Evolutionary conservation across 2,113 vertebrate genomes (phyloP), one percentile per base, ranked within the genome.

Genomic region (Catharus minimus): DNA sequence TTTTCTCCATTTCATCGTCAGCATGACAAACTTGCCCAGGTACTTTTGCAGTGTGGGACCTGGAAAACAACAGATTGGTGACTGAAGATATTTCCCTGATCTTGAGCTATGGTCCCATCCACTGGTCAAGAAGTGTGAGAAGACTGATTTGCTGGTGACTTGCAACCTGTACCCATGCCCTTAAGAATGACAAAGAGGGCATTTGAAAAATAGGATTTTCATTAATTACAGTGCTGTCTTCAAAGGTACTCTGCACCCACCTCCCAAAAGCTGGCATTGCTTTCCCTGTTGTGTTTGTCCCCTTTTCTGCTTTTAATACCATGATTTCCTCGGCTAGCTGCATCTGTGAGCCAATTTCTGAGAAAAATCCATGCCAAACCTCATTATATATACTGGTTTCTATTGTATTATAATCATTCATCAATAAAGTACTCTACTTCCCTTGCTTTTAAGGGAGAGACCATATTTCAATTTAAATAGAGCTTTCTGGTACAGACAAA

Each of bases 161-260:
- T 61, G 20, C 9, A 64, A 4, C 18, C 28, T 17, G 7, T 33
- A 28, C 0, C 3, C 1, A 0, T 41, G 19, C 13, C 62, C 33
- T 47, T 57, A 55, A 33, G 21, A 65, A 61, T 13, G 32, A 46
- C 46, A 68, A 52, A 78, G 33, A 14, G 15, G 33, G 30, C 5
- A 2, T 39, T 83, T 81, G 28, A 43, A 79, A 82, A 77, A 39
- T 4, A 36, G 0, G 1, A 16, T 74, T 90, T 71, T 73, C 62
- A 43, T 44, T 65, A 38, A 30, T 53, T 30, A 61, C 17, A 67
- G 68, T 5, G 3, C 20, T 86, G 20, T 49, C 43, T 36, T 62
- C 1, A 7, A 43, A 86, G 23, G 24, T 43, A 26, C 32, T 57
- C 23, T 38, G 49, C 32, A 26, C 14, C 26, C 12, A 13, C 14